Percentiles rank a stretch among this genome's conserved stretches.
Conservation (phyloP, 2,113 vertebrate species). For the Sialia sialis region DNA sequence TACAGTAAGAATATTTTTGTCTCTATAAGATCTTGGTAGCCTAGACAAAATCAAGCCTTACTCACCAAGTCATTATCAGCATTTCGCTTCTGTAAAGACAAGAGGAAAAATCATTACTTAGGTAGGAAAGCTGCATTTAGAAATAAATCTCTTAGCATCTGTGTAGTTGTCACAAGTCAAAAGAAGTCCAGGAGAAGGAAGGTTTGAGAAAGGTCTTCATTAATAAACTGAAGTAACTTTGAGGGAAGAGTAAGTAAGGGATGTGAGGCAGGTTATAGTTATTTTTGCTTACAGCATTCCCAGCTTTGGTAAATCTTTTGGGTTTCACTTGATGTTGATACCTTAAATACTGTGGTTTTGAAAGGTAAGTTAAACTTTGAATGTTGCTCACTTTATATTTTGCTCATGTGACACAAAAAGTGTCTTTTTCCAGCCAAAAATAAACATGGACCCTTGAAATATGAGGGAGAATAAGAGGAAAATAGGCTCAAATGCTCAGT, state of each 20-base stretch:
- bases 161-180: not conserved
- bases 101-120: not conserved
- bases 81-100: constrained; percentile 69
- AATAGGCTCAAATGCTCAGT: not conserved
- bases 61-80: constrained; percentile 65
- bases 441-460: not conserved
- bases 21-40: not conserved
- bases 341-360: not conserved
- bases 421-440: not conserved
- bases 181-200: not conserved
- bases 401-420: not conserved
- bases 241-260: not conserved
- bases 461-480: not conserved
- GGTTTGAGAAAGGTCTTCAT: not conserved
- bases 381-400: not conserved
- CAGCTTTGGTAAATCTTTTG: not conserved
- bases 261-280: not conserved
- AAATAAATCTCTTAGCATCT: not conserved
- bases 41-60: not conserved
- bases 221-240: not conserved
- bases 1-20: not conserved
- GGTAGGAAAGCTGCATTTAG: not conserved
- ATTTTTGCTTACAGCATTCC: not conserved
- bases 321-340: not conserved
- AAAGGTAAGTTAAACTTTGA: not conserved